phyloP scores from a whole-genome alignment of 92 coral and sea anemone genomes.

The Parazoanthus darwini region DNA sequence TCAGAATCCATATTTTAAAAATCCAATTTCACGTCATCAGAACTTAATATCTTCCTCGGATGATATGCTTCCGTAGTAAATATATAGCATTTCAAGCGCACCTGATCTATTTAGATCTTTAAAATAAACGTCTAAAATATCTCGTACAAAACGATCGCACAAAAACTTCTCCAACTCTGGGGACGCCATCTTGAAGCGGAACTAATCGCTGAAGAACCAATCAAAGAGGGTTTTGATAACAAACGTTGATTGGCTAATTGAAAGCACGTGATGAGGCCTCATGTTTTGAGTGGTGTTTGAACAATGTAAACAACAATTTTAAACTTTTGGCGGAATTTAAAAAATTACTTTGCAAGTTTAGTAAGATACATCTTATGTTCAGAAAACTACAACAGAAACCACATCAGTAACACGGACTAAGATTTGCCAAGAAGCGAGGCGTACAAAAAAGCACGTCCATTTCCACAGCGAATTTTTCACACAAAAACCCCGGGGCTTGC shows the following conservation, averaged over 20 bases:
- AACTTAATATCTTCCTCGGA: background rate
- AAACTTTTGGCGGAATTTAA: slow-evolving; percentile 27
- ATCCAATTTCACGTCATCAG: background rate
- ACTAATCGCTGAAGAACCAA: slow-evolving; percentile 20
- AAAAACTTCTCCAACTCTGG: background rate
- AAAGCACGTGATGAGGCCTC: slow-evolving; percentile 6
- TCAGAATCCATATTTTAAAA: slow-evolving; percentile 20
- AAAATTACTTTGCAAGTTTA: too few species aligned
- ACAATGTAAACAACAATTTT: slow-evolving; percentile 2
- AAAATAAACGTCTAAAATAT: background rate
- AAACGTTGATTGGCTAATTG: slow-evolving; percentile 39
- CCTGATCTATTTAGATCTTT: background rate
- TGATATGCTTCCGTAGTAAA: background rate
- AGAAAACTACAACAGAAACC: too few species aligned
- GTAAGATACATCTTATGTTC: too few species aligned
- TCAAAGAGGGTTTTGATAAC: slow-evolving; percentile 9
- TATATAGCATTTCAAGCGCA: background rate
- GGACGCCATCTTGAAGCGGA: slow-evolving; percentile 45
- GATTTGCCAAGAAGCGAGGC: too few species aligned
- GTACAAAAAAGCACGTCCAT: too few species aligned
- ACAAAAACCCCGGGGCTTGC: too few species aligned
- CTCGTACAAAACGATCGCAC: background rate
- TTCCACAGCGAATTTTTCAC: too few species aligned
- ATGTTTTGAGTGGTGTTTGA: background rate
- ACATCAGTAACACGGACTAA: too few species aligned